A percentile compares a stretch with the other conserved stretches of the same genome.
Evolutionary conservation across 1,140 invertebrate species (phyloP).

Genomic region (Lepidurus couesii): DNA sequence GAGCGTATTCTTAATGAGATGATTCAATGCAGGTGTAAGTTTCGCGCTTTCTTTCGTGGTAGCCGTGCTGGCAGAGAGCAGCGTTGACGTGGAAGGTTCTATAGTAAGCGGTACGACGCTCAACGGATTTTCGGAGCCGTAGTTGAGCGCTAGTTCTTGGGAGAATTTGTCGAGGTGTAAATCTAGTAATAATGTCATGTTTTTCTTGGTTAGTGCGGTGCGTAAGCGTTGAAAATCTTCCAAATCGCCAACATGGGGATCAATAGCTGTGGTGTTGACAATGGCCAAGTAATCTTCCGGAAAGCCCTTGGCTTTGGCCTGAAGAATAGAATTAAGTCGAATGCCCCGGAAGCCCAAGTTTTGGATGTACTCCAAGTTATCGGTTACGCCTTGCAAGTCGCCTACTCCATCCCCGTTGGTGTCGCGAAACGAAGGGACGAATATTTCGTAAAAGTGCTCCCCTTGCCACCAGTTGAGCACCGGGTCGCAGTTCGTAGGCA

Average conservation of each 20-base stretch:
- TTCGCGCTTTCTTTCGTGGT: not conserved
- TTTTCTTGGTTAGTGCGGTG: conserved; percentile 53
- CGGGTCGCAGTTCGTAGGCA: conserved; percentile 65
- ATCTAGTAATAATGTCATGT: conserved; percentile 68
- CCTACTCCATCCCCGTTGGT: conserved; percentile 57
- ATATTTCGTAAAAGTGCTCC: conserved; percentile 72
- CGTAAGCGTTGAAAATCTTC: conserved; percentile 60
- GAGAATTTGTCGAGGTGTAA: conserved; percentile 60
- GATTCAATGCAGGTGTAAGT: conserved; percentile 33
- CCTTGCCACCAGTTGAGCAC: conserved; percentile 70
- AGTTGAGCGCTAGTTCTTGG: conserved; percentile 40
- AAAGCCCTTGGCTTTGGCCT: conserved; percentile 57
- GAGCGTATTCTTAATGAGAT: conserved; percentile 51
- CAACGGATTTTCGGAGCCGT: conserved; percentile 34
- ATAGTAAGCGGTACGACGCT: not conserved
- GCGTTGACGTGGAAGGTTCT: not conserved
- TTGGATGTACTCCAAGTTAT: conserved; percentile 59
- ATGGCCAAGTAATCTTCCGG: conserved; percentile 61
- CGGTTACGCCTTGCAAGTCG: conserved; percentile 62
- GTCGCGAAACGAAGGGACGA: conserved; percentile 68
- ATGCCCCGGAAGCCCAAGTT: conserved; percentile 60
- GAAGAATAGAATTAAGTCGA: conserved; percentile 67
- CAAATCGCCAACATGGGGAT: conserved; percentile 56
- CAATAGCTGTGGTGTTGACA: conserved; percentile 56
- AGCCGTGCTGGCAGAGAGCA: conserved; percentile 4